Percentiles rank a stretch among this genome's conserved stretches.
Evolutionary conservation across 2,797 vertebrate genomes (phyloP).

Genomic region (Hafferia zeledoni): DNA sequence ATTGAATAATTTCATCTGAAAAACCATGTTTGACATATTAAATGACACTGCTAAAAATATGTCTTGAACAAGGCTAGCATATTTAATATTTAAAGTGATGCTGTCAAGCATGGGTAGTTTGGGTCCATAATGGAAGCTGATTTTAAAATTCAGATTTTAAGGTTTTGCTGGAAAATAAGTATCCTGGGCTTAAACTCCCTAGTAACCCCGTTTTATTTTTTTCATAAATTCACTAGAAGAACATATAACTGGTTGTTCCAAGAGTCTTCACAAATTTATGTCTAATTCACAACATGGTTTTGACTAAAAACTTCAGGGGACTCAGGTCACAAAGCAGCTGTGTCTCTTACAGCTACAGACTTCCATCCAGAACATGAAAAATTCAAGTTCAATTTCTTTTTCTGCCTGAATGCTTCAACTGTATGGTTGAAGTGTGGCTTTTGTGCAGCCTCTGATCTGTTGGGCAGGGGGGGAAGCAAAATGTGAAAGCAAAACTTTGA

Average conservation of each 20-base stretch:
- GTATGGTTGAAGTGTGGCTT: not conserved
- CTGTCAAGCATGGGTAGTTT: not conserved
- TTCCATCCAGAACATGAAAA: not conserved
- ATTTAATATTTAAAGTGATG: conserved; percentile 16
- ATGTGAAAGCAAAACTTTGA: not conserved
- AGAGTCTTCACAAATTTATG: not conserved
- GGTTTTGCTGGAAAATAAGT: not conserved
- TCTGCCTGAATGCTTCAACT: not conserved
- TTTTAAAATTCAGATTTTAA: not conserved
- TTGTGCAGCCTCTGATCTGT: not conserved
- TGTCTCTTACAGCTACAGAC: not conserved
- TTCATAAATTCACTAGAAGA: not conserved
- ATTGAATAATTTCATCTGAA: not conserved
- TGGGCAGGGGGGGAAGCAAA: not conserved
- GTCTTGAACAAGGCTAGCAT: not conserved
- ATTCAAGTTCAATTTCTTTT: not conserved
- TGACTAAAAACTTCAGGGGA: not conserved
- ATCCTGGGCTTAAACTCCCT: not conserved
- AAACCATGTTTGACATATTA: not conserved
- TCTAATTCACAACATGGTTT: not conserved
- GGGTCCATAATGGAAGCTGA: not conserved
- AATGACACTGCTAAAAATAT: not conserved
- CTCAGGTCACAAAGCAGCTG: not conserved
- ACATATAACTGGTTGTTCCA: not conserved
- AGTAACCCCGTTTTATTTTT: not conserved